Percentiles rank a stretch among this genome's conserved stretches.
phyloP scores from a whole-genome alignment of 2,888 invertebrate genomes.

The Drosophila testacea region DNA sequence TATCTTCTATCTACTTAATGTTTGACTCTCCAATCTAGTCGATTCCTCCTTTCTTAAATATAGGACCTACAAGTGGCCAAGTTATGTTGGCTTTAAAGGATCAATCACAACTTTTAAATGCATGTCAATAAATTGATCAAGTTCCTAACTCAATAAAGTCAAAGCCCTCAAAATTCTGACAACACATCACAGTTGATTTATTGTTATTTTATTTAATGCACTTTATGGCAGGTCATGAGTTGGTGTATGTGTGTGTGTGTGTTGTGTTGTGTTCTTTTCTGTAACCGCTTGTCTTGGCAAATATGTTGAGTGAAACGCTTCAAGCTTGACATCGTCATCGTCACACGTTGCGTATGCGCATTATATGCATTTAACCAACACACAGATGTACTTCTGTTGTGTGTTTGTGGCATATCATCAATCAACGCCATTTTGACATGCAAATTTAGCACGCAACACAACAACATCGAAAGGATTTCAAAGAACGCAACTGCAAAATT shows the following conservation, averaged over 20 bases:
- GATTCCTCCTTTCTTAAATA: no score
- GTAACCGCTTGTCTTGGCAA: constrained; percentile 39
- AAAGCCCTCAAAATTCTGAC: background rate
- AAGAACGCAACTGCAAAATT: constrained; percentile 36
- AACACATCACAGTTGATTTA: constrained; percentile 29
- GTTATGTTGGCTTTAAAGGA: background rate
- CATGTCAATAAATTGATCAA: background rate
- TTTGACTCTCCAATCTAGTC: no score
- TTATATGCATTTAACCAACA: constrained; percentile 57
- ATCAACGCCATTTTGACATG: constrained; percentile 68
- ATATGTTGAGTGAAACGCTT: constrained; percentile 29
- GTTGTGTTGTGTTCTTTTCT: constrained; percentile 19
- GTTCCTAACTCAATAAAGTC: no score
- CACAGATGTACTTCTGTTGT: background rate
- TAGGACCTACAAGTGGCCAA: no score
- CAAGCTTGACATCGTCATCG: constrained; percentile 19
- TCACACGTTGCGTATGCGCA: constrained; percentile 74
- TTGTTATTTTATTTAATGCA: constrained; percentile 32
- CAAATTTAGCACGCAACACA: constrained; percentile 60
- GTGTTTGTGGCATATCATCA: constrained; percentile 51
- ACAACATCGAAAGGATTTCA: constrained; percentile 31
- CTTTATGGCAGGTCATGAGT: background rate
- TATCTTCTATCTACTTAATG: no score
- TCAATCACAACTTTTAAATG: background rate
- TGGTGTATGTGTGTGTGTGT: constrained; percentile 2